Base-by-base conservation (phyloP, 2,888 invertebrate genomes). In the Orthosia gothica region DNA sequence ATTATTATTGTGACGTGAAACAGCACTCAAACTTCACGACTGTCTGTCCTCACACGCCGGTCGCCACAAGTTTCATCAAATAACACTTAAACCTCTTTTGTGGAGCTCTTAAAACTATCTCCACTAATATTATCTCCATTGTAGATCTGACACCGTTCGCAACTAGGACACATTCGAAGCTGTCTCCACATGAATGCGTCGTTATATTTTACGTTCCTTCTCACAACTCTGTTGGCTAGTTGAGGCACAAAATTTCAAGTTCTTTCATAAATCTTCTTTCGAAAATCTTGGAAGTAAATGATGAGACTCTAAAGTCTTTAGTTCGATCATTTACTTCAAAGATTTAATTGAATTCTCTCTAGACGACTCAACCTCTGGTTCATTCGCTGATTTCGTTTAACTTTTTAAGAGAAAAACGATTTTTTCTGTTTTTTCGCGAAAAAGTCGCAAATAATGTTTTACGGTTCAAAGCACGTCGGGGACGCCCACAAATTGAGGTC, bases 71-170 rank as follows among this genome's bases (percentile, higher is more conserved):
- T 59, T 59, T 32, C 11, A 65, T 32, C 66, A 54, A 40, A 59
- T 66, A 18, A 59, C 75, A 54, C 16, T 61, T 66, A 59, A 64
- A 74, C n/a, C 52, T 61, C 54, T 65, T 74, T 74, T 64, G 47
- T 65, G 18, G 23, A 23, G 52, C 47, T 65, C 32, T 67, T 54
- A 23, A 59, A 75, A 66, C n/a, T 54, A 47, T 65, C n/a, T 59
- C 16, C 13, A 32, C 15, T 32, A 23, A 54, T 11, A 75, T 13
- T 40, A 49, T 75, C 15, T 26, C 61, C 23, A 55, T 40, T 75
- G 50, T 13, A 75, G 26, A 61, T 50, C 40, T 71, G 50, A 77
- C 71, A 57, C 13, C 66, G 72, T 72, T 78, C 11, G 18, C 20
- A 78, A 66, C 57, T 57, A 32, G 52, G 65, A 58, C 49, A 58